Percentiles rank a stretch among this genome's conserved stretches.
These are phyloP conservation scores for Bergia sp. DNA, from an alignment of 92 coral and sea anemone species.

Conservation along the genomic window DNA sequence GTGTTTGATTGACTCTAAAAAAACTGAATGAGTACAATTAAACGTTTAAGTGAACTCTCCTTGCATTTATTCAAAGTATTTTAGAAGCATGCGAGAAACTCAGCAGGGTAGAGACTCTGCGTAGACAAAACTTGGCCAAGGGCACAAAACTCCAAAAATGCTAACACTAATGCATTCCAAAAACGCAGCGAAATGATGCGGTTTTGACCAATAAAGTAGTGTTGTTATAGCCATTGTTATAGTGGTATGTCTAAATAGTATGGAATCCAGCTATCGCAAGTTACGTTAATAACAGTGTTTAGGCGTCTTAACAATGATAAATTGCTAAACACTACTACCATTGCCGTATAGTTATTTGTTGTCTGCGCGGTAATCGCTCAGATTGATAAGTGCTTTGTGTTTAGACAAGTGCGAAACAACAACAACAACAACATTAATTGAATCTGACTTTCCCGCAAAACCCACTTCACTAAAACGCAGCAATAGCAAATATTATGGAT, in stretches of 20 bases:
- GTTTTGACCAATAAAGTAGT: background rate
- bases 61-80: background rate
- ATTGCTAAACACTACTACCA: constrained; percentile 36
- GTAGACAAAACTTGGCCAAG: constrained; percentile 27
- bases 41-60: background rate
- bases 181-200: background rate
- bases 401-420: background rate
- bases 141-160: background rate
- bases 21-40: background rate
- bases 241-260: background rate
- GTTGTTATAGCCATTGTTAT: background rate
- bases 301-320: constrained; percentile 26
- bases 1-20: background rate
- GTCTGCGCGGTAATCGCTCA: background rate
- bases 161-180: background rate
- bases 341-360: background rate
- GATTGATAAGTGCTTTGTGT: background rate
- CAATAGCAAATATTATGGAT: background rate
- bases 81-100: background rate
- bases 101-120: constrained; percentile 10
- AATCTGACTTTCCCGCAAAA: background rate
- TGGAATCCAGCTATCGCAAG: background rate
- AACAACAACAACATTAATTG: background rate
- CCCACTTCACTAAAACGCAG: background rate
- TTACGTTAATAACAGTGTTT: constrained; percentile 24